A percentile compares a stretch with the other conserved stretches of the same genome.
Conservation (phyloP, 2,797 vertebrate genomes). For the Apogon hyalosoma region DNA sequence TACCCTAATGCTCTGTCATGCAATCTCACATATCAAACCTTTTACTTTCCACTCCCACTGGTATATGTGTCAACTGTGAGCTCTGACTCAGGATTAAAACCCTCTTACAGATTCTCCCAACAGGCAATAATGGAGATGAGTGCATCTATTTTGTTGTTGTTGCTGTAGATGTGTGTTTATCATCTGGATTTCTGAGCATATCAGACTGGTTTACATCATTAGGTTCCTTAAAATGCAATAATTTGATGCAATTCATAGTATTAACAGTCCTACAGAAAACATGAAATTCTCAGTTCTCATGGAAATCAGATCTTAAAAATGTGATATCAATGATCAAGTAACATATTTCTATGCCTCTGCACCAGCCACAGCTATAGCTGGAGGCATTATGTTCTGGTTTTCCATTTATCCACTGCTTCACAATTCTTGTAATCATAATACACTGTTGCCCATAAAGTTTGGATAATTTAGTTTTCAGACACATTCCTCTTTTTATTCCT, state of each 20-base stretch:
- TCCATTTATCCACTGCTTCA: no score
- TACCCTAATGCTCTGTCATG: conserved; percentile 40
- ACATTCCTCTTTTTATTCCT: no score
- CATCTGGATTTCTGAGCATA: background rate
- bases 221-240: background rate
- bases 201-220: conserved; percentile 1
- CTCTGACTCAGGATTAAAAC: conserved; percentile 47
- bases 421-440: no score
- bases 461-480: no score
- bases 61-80: conserved; percentile 30
- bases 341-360: background rate
- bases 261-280: background rate
- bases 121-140: background rate
- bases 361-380: no score
- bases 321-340: background rate
- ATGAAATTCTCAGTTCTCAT: background rate
- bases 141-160: conserved; percentile 7
- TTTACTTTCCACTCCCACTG: conserved; percentile 29
- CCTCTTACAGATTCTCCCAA: conserved; percentile 9
- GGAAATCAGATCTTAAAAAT: conserved; percentile 10
- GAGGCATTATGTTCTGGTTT: no score
- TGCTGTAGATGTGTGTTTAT: background rate
- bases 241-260: background rate
- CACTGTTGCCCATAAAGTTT: no score
- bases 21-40: conserved; percentile 47